A percentile compares a stretch with the other conserved stretches of the same genome.
phyloP scores from a whole-genome alignment of 1,140 invertebrate species.

The Acromyrmex heyeri region DNA sequence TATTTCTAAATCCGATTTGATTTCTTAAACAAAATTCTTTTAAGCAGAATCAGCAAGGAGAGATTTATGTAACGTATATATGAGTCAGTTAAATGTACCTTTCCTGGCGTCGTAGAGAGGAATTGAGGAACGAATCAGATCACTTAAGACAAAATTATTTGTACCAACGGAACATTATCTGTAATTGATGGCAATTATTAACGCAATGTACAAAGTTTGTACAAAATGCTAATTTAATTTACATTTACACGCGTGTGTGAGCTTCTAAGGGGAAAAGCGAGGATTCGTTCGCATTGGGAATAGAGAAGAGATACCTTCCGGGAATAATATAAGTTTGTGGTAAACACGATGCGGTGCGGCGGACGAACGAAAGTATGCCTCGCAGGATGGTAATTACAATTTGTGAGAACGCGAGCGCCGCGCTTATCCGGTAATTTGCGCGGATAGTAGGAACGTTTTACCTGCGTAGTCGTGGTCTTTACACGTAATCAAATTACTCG shows the following conservation, averaged over 20 bases:
- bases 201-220: too few species aligned
- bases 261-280: slow-evolving; percentile 5
- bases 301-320: background rate
- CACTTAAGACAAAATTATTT: too few species aligned
- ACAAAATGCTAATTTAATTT: background rate
- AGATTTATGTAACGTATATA: background rate
- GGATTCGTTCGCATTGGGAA: background rate
- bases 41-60: background rate
- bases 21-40: background rate
- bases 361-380: slow-evolving; percentile 8
- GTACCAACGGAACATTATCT: background rate
- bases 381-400: slow-evolving; percentile 39
- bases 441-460: slow-evolving; percentile 34
- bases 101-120: too few species aligned
- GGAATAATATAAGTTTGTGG: slow-evolving; percentile 16
- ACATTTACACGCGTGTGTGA: too few species aligned
- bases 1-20: too few species aligned
- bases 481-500: slow-evolving; percentile 60
- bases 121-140: background rate
- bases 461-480: slow-evolving; percentile 33
- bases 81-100: background rate
- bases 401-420: slow-evolving; percentile 53
- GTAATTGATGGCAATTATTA: background rate
- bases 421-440: slow-evolving; percentile 58
- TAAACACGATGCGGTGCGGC: background rate